These are phyloP conservation scores for Epinotia bilunana DNA, from an alignment of 2,888 invertebrate genomes.

Conservation along the genomic window DNA sequence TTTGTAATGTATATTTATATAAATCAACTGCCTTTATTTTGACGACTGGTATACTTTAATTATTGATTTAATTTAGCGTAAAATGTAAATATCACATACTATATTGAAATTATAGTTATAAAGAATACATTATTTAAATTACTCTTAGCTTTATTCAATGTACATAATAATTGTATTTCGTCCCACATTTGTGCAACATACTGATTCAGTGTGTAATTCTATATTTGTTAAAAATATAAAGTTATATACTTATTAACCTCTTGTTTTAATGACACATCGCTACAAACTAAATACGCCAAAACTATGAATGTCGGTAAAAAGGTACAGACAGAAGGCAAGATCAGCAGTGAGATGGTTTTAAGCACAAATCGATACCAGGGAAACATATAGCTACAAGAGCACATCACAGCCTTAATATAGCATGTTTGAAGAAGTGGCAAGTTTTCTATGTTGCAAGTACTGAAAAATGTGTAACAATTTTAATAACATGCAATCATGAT, in stretches of 20 bases:
- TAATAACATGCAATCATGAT: too few species aligned
- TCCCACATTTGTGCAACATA: slow-evolving; percentile 66
- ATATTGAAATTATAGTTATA: slow-evolving; percentile 53
- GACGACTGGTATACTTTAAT: slow-evolving; percentile 68
- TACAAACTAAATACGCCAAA: not conserved
- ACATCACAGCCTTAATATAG: not conserved
- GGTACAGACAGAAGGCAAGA: not conserved
- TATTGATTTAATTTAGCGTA: slow-evolving; percentile 59
- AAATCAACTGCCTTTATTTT: slow-evolving; percentile 74
- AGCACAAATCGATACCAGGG: slow-evolving; percentile 33
- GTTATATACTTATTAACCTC: slow-evolving; percentile 65
- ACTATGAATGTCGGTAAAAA: not conserved
- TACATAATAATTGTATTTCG: slow-evolving; percentile 72
- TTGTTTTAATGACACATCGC: slow-evolving; percentile 51
- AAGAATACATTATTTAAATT: slow-evolving; percentile 57
- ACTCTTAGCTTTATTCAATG: slow-evolving; percentile 69
- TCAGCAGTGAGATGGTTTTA: slow-evolving; percentile 22
- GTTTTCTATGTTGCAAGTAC: too few species aligned
- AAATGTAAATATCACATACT: slow-evolving; percentile 58
- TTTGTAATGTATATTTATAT: slow-evolving; percentile 49
- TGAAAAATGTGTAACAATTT: too few species aligned
- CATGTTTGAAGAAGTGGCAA: too few species aligned
- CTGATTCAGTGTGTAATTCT: slow-evolving; percentile 74
- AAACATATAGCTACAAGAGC: slow-evolving; percentile 4
- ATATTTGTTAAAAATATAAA: slow-evolving; percentile 85